A percentile compares a stretch with the other conserved stretches of the same genome.
Conservation (phyloP, 2,888 invertebrate genomes). For the Nomada lathburiana region DNA sequence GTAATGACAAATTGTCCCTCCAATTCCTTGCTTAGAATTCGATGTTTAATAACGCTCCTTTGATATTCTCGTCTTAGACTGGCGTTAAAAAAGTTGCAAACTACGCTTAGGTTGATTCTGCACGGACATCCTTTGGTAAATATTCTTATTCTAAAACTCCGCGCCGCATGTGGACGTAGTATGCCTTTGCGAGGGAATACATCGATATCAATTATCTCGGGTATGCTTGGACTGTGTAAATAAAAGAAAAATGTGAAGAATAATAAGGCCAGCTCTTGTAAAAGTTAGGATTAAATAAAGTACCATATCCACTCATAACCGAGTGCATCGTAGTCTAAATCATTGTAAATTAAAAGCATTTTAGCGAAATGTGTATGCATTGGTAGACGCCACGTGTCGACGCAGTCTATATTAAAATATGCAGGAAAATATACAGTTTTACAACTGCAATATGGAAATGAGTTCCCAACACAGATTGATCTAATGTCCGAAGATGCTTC, state of each 20-base stretch:
- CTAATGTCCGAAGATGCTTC: slow-evolving; percentile 38
- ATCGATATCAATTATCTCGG: slow-evolving; percentile 74
- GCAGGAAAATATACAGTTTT: slow-evolving; percentile 54
- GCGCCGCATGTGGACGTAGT: slow-evolving; percentile 80
- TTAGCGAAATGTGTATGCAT: slow-evolving; percentile 78
- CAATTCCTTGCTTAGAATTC: slow-evolving; percentile 72
- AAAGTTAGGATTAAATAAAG: background rate
- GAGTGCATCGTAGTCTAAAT: slow-evolving; percentile 76
- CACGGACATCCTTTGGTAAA: slow-evolving; percentile 79
- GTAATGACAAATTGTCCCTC: slow-evolving; percentile 82
- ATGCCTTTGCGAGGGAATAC: slow-evolving; percentile 79
- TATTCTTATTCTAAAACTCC: slow-evolving; percentile 80
- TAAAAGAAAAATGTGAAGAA: background rate
- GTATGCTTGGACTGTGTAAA: slow-evolving; percentile 73
- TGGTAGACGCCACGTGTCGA: slow-evolving; percentile 78
- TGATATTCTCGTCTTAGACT: slow-evolving; percentile 80
- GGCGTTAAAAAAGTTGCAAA: slow-evolving; percentile 82
- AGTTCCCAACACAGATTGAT: slow-evolving; percentile 4
- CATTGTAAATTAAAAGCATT: slow-evolving; percentile 83
- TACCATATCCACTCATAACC: slow-evolving; percentile 83
- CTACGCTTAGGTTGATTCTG: slow-evolving; percentile 75
- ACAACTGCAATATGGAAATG: slow-evolving; percentile 31
- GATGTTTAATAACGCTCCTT: slow-evolving; percentile 75
- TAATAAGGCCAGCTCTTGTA: background rate
- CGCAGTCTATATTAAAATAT: slow-evolving; percentile 80